Conservation (phyloP, 2,888 invertebrate genomes). For the Aphodius granarius region DNA sequence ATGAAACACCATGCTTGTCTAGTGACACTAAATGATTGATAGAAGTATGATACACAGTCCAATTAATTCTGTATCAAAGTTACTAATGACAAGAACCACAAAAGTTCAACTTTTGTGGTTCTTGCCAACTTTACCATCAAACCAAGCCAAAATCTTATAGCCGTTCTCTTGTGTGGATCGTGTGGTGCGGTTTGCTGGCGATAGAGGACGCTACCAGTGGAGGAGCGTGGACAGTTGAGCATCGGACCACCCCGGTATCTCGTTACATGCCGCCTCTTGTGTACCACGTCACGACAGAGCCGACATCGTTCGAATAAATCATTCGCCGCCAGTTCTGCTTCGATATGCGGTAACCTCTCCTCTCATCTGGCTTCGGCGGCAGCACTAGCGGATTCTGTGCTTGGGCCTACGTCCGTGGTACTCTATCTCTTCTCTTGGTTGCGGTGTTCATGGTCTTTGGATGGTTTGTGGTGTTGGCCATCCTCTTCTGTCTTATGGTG, state of each 20-base stretch:
- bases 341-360: not conserved
- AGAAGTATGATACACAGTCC: too few species aligned
- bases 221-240: constrained; percentile 46
- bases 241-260: constrained; percentile 51
- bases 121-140: too few species aligned
- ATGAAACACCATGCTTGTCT: too few species aligned
- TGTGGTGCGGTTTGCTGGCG: not conserved
- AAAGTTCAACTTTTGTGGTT: too few species aligned
- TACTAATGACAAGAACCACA: too few species aligned
- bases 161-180: not conserved
- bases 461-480: not conserved
- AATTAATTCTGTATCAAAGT: too few species aligned
- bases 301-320: constrained; percentile 27
- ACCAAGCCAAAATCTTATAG: too few species aligned
- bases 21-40: too few species aligned
- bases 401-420: not conserved
- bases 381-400: not conserved
- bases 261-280: constrained; percentile 37
- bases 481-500: not conserved
- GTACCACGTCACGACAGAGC: constrained; percentile 9
- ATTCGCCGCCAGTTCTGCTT: not conserved
- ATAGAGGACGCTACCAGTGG: constrained; percentile 17
- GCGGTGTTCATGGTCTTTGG: not conserved
- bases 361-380: not conserved
- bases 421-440: not conserved